Evolutionary conservation across 2,888 invertebrate species (phyloP), one percentile per base, ranked within the genome.

Genomic region (Lasioglossum oenotherae): DNA sequence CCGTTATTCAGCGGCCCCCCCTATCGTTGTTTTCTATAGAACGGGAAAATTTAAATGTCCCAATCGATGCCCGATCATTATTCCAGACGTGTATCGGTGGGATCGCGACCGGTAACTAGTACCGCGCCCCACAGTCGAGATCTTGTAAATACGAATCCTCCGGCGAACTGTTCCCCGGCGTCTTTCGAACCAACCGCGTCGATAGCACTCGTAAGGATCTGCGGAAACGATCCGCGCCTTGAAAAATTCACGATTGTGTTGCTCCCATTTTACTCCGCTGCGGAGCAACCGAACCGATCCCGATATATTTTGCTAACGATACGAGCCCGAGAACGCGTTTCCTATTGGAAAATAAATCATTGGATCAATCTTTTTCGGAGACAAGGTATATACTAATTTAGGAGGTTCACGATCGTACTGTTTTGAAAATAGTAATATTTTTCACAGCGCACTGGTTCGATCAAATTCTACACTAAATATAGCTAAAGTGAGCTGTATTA

Each of bases 21-120:
- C 57, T n/a, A 57, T 81, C 79, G 82, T 83, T 86, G 84, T 82
- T 87, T 88, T 83, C 85, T 84, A 81, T 81, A 80, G 78, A 78
- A 82, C 86, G 87, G 88, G 75, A 87, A 57, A 91, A 91, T 91
- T 91, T 91, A 89, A 91, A 91, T 91, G 75, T 90, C 82, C 87
- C 83, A 84, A 90, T 91, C 90, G 83, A 88, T 85, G 82, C 46
- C 72, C 80, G 88, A 88, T 91, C 90, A 91, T 91, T 91, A 91
- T 91, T 91, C 90, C 81, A 78, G n/a, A 2, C 85, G 35, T 78
- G 76, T 69, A 67, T 71, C 78, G 78, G 57, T 35, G 57, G 78
- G 41, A 79, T 74, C 53, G 76, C 60, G 74, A 57, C 41, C 67
- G 53, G 74, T 67, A 80, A 87, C 79, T 72, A 80, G 78, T 75